These are phyloP conservation scores for Otus scops DNA, from an alignment of 2,797 vertebrate genomes.

Conservation along the genomic window DNA sequence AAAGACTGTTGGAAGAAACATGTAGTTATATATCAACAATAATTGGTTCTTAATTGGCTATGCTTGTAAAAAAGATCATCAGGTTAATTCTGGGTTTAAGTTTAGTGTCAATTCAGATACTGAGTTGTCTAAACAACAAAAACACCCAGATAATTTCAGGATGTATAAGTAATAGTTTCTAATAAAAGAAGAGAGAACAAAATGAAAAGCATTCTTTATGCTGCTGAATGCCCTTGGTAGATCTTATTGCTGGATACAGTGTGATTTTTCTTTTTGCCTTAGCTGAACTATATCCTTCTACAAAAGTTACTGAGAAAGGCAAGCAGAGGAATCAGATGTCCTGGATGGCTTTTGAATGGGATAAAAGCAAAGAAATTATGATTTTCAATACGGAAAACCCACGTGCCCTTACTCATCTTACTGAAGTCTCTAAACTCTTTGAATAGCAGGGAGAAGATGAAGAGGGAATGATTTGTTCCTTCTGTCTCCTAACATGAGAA, in stretches of 20 bases:
- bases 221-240: neutral
- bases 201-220: neutral
- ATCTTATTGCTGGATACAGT: neutral
- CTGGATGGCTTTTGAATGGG: neutral
- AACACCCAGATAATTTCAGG: neutral
- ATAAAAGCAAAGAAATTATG: neutral
- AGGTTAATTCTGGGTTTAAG: neutral
- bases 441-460: neutral
- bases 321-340: neutral
- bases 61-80: neutral
- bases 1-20: neutral
- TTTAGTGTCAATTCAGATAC: neutral
- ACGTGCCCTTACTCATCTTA: neutral
- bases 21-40: neutral
- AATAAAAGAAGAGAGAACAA: neutral
- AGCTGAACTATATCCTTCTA: neutral
- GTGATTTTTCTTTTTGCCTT: neutral
- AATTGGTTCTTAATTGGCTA: neutral
- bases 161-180: neutral
- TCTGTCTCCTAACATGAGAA: neutral
- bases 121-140: neutral
- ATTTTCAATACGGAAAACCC: neutral
- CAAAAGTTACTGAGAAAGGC: neutral
- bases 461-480: constrained; percentile 11
- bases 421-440: neutral